Base-by-base conservation (phyloP, 2,888 invertebrate species). In the Drymonia ruficornis region DNA sequence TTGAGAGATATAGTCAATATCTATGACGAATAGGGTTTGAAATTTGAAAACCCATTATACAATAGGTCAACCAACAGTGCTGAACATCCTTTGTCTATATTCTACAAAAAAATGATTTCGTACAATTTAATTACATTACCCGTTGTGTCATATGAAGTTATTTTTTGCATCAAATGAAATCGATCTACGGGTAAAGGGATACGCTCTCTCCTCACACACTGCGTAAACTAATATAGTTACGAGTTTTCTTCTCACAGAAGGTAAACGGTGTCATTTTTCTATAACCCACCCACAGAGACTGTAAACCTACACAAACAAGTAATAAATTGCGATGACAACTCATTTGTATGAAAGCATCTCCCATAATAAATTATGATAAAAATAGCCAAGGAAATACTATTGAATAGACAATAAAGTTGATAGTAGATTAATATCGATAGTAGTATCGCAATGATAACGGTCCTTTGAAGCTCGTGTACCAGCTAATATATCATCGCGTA, bases 351-450 rank as follows among this genome's bases (percentile, higher is more conserved):
- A 48, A 44, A 61, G 61, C 42, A 40, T 59, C 53, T 51, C 45
- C 58, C 46, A 70, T 70, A 67, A 70, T 70, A 67, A 62, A 53
- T 64, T 52, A 64, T 61, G 71, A 72, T 60, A 67, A 63, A 55
- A 56, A 57, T 55, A 49, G 55, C 61, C 52, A 67, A 72, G 57
- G 73, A 73, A 70, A 61, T 64, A 61, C 65, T 70, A 70, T 67
- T 73, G 61, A 66, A 70, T 62, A 73, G 70, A 70, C 72, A 70
- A 72, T 59, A 61, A 58, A 40, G 49, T 40, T 52, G 73, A 70
- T 73, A 70, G 62, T 59, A 64, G 53, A 72, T 72, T 67, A 67
- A 61, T 67, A 64, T 57, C 51, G 70, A 73, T 59, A 64, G 49
- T 57, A 55, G 38, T 43, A 48, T 55, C 53, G 54, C 59, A 56